Percentiles rank a stretch among this genome's conserved stretches.
Conservation (phyloP, 2,797 vertebrate species). For the Phrynocephalus guinanensis region DNA sequence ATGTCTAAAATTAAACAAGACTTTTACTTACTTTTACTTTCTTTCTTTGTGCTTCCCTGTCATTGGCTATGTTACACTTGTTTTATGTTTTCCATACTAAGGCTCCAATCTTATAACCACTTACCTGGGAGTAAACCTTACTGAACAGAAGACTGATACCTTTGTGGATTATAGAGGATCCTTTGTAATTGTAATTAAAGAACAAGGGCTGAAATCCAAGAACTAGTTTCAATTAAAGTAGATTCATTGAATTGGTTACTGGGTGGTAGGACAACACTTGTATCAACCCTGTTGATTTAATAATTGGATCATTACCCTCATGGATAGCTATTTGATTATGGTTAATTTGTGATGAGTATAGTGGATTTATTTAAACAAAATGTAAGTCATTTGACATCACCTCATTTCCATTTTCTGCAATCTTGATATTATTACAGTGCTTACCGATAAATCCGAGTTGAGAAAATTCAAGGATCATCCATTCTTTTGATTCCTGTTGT, state of each 20-base stretch:
- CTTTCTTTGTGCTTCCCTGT: not conserved
- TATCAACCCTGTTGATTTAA: not conserved
- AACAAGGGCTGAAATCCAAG: not conserved
- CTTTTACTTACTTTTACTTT: not conserved
- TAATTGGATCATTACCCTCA: not conserved
- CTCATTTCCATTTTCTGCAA: not conserved
- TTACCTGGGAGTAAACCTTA: not conserved
- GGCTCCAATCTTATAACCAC: not conserved
- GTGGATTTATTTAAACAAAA: not conserved
- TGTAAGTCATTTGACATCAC: not conserved
- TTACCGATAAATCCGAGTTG: slow-evolving; percentile 92
- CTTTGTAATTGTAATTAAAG: not conserved
- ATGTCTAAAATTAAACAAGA: not conserved
- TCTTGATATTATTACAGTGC: slow-evolving; percentile 44
- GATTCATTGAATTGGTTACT: not conserved
- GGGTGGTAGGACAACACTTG: too few relatives aligned
- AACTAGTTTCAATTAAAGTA: not conserved
- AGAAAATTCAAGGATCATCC: slow-evolving; percentile 91
- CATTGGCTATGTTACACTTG: not conserved
- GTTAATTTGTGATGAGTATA: not conserved
- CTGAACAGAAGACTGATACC: not conserved
- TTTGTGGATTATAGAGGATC: not conserved
- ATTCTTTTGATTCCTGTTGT: slow-evolving; percentile 73
- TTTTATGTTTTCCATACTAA: not conserved
- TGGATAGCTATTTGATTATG: not conserved